Evolutionary conservation across 2,113 vertebrate species (phyloP).

Genomic region (Australoheros scitulus): DNA sequence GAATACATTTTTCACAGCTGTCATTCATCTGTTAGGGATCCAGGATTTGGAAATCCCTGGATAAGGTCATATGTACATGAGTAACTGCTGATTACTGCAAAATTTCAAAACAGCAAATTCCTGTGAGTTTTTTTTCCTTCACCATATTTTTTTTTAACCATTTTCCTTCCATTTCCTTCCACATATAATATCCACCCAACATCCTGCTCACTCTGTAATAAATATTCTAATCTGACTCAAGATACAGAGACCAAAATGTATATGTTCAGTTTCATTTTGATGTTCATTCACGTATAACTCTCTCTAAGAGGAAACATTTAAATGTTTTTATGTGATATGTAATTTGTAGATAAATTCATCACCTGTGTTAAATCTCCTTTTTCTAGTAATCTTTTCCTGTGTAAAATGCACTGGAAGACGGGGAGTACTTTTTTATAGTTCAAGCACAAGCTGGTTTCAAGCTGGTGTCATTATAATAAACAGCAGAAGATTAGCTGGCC

Average conservation of each 20-base stretch:
- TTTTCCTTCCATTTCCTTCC: background rate
- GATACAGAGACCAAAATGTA: background rate
- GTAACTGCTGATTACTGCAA: conserved; percentile 44
- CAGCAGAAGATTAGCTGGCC: background rate
- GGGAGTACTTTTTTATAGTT: background rate
- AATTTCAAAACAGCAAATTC: conserved; percentile 44
- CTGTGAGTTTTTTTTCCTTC: conserved; percentile 19
- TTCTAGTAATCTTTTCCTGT: background rate
- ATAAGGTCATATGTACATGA: background rate
- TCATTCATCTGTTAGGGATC: conserved; percentile 13
- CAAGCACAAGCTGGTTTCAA: background rate
- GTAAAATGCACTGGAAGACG: background rate
- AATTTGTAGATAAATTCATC: background rate
- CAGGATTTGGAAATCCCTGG: conserved; percentile 27
- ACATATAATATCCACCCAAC: background rate
- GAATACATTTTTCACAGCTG: conserved; percentile 15
- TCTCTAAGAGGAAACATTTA: no score
- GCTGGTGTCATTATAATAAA: background rate
- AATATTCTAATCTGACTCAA: background rate
- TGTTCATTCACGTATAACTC: no score
- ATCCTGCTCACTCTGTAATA: background rate
- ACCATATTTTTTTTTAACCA: background rate
- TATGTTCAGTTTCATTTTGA: background rate
- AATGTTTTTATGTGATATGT: background rate
- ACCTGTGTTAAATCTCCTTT: background rate